A percentile compares a stretch with the other conserved stretches of the same genome.
phyloP scores from a whole-genome alignment of 1,140 invertebrate species.

The Melipona quadrifasciata region DNA sequence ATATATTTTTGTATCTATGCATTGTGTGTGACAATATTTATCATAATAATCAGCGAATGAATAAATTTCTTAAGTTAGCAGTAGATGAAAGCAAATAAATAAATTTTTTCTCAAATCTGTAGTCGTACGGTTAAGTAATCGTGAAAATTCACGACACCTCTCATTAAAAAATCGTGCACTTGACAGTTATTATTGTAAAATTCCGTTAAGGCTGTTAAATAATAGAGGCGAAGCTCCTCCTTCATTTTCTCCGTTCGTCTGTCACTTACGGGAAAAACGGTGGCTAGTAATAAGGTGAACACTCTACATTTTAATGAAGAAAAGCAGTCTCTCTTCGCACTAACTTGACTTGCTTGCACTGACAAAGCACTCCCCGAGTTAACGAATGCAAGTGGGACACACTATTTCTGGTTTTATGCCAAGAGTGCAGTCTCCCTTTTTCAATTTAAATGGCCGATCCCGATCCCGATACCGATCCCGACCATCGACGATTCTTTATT shows the following conservation, averaged over 20 bases:
- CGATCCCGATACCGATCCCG: not conserved
- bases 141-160: too few species aligned
- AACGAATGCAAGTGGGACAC: conserved; percentile 19
- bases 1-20: too few species aligned
- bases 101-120: too few species aligned
- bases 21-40: too few species aligned
- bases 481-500: not conserved
- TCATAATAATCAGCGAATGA: too few species aligned
- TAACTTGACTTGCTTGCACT: conserved; percentile 5
- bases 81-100: too few species aligned
- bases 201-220: too few species aligned
- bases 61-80: too few species aligned
- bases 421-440: not conserved
- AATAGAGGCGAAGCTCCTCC: not conserved
- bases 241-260: conserved; percentile 9
- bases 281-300: conserved; percentile 20
- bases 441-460: not conserved
- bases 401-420: conserved; percentile 14
- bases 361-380: not conserved
- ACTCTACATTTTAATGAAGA: conserved; percentile 37
- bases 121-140: too few species aligned
- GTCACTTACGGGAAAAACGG: conserved; percentile 5
- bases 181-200: too few species aligned
- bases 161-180: too few species aligned
- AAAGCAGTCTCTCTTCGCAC: conserved; percentile 8